Evolutionary conservation across 1,140 invertebrate genomes (phyloP).

Genomic region (Chironomus tepperi): DNA sequence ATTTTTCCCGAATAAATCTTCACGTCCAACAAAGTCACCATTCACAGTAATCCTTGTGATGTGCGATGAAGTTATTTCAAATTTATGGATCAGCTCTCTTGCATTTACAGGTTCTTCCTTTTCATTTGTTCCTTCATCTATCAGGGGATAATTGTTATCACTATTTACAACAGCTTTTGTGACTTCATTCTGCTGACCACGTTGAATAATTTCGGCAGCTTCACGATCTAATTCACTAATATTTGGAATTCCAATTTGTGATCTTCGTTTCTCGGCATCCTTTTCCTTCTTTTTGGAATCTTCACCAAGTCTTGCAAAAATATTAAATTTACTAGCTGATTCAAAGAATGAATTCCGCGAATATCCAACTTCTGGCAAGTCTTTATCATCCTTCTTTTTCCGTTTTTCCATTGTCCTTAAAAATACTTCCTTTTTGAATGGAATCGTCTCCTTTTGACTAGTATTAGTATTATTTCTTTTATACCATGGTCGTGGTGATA

Average conservation of each 20-base stretch:
- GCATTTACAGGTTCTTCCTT: conserved; percentile 35
- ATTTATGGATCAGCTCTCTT: conserved; percentile 52
- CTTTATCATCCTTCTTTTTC: conserved; percentile 33
- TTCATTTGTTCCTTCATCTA: conserved; percentile 38
- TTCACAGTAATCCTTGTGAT: conserved; percentile 49
- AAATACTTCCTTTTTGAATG: conserved; percentile 29
- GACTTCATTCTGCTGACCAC: conserved; percentile 39
- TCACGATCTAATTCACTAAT: conserved; percentile 73
- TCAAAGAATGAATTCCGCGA: conserved; percentile 37
- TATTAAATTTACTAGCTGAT: conserved; percentile 25
- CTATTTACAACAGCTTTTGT: conserved; percentile 34
- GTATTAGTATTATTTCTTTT: conserved; percentile 40
- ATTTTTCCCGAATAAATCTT: conserved; percentile 23
- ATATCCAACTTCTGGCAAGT: conserved; percentile 32
- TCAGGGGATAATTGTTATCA: conserved; percentile 33
- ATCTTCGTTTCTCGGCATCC: conserved; percentile 46
- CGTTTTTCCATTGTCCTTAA: conserved; percentile 27
- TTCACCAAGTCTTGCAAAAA: conserved; percentile 24
- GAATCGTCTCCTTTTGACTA: conserved; percentile 28
- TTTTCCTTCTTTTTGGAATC: conserved; percentile 32
- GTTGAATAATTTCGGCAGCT: conserved; percentile 61
- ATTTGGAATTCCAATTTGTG: conserved; percentile 55
- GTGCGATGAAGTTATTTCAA: conserved; percentile 49
- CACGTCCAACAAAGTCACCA: conserved; percentile 40
- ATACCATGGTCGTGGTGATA: conserved; percentile 54